These are phyloP conservation scores for Peromyscus leucopus DNA, from an alignment of 2,113 vertebrate genomes.

Conservation along the genomic window DNA sequence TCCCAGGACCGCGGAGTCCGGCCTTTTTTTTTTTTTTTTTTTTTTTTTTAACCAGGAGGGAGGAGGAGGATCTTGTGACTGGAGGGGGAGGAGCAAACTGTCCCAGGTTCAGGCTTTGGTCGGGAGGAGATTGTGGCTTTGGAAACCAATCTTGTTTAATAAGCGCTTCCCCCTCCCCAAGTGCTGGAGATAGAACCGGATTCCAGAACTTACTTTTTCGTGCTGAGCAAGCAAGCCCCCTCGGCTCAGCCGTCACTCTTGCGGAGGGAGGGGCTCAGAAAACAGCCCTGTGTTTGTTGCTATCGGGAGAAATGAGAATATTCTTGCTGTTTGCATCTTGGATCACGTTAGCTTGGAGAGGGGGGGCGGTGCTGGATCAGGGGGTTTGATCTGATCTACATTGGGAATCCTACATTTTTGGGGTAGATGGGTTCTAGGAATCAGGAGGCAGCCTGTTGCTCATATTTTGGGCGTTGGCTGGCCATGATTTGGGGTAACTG, in stretches of 20 bases:
- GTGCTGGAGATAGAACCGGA: too few species aligned
- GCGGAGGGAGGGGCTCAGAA: neutral
- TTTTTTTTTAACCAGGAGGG: conserved; percentile 30
- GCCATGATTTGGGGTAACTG: conserved; percentile 23
- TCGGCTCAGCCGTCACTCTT: neutral
- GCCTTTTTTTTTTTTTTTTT: neutral
- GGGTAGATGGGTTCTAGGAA: neutral
- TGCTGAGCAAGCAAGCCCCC: neutral
- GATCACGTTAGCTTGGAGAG: neutral
- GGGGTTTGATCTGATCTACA: neutral
- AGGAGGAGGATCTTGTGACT: conserved; percentile 77
- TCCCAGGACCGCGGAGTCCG: conserved; percentile 42
- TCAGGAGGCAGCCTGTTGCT: neutral
- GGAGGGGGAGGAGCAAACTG: conserved; percentile 65
- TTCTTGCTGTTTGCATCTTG: neutral
- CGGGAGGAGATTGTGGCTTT: conserved; percentile 54
- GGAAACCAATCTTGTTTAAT: neutral
- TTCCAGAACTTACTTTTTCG: neutral
- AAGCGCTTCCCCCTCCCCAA: neutral
- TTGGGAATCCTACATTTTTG: conserved; percentile 1
- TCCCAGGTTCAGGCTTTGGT: conserved; percentile 75
- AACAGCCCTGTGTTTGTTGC: neutral
- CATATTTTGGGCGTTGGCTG: neutral
- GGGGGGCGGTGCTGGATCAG: too few species aligned
- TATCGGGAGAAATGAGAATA: neutral